A percentile compares a stretch with the other conserved stretches of the same genome.
phyloP scores from a whole-genome alignment of 2,888 invertebrate species.

The Chymomyza procnemis region DNA sequence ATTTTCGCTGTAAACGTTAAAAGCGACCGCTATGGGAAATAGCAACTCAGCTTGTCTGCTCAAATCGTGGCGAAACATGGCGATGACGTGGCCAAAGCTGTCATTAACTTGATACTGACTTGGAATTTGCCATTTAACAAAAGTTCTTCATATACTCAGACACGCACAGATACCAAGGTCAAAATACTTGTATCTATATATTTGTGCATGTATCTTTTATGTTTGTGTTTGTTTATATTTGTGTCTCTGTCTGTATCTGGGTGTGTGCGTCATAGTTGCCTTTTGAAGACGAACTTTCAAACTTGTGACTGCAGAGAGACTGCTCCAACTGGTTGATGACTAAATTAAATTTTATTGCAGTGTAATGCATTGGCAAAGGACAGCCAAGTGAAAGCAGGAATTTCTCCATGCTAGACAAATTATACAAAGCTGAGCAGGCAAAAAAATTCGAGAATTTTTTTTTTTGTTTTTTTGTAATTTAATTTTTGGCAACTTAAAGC shows the following conservation, averaged over 20 bases:
- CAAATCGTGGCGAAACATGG: background rate
- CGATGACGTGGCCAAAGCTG: background rate
- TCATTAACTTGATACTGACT: background rate
- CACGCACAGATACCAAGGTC: background rate
- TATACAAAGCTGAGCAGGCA: slow-evolving; percentile 27
- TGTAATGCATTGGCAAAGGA: slow-evolving; percentile 16
- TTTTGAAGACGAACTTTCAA: background rate
- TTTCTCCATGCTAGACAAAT: slow-evolving; percentile 1
- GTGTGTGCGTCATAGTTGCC: slow-evolving; percentile 36
- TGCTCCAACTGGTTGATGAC: slow-evolving; percentile 21
- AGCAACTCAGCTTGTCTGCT: background rate
- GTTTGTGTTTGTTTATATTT: background rate
- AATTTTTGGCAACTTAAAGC: slow-evolving; percentile 24
- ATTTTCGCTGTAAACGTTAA: background rate
- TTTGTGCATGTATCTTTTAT: background rate
- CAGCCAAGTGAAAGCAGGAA: background rate
- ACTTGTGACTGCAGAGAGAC: background rate
- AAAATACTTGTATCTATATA: background rate
- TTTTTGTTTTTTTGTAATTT: background rate
- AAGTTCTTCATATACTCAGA: slow-evolving; percentile 12
- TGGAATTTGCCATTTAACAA: background rate
- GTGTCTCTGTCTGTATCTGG: background rate
- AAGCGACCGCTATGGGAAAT: background rate
- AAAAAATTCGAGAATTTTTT: slow-evolving; percentile 18
- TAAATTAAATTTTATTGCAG: slow-evolving; percentile 37